These are phyloP conservation scores for Calonectris borealis DNA, from an alignment of 2,113 vertebrate species.

Conservation along the genomic window DNA sequence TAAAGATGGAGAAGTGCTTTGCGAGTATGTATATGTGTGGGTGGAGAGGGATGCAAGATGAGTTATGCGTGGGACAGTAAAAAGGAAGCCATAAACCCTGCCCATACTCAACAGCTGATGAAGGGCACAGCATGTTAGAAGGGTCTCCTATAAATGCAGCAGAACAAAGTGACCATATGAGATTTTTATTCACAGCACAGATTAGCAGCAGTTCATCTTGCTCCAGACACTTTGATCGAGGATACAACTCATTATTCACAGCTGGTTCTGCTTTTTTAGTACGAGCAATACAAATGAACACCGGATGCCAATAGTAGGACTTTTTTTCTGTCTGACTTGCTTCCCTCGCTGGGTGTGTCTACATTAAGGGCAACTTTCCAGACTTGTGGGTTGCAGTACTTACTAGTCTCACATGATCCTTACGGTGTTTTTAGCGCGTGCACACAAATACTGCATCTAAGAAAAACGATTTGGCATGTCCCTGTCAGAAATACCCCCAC, in stretches of 20 bases:
- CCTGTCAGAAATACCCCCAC: background rate
- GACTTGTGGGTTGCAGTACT: background rate
- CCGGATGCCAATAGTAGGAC: background rate
- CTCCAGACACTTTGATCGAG: constrained; percentile 5
- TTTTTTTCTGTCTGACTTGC: background rate
- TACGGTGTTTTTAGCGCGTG: background rate
- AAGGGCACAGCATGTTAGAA: background rate
- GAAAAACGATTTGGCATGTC: background rate
- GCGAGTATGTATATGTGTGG: background rate
- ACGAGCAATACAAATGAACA: background rate
- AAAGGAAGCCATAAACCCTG: constrained; percentile 3
- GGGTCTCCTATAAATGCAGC: background rate
- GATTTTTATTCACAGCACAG: background rate
- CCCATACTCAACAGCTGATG: background rate
- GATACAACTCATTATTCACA: constrained; percentile 13
- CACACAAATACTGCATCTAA: background rate
- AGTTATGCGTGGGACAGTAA: background rate
- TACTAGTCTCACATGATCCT: background rate
- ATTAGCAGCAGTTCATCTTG: constrained; percentile 1
- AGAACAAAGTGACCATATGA: background rate
- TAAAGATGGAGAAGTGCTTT: background rate
- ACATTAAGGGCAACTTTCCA: background rate
- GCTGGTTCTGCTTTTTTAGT: constrained; percentile 4
- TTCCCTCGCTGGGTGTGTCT: background rate
- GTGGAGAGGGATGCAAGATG: background rate